Conservation (phyloP, 2,888 invertebrate species). For the Rhaphigaster nebulosa region DNA sequence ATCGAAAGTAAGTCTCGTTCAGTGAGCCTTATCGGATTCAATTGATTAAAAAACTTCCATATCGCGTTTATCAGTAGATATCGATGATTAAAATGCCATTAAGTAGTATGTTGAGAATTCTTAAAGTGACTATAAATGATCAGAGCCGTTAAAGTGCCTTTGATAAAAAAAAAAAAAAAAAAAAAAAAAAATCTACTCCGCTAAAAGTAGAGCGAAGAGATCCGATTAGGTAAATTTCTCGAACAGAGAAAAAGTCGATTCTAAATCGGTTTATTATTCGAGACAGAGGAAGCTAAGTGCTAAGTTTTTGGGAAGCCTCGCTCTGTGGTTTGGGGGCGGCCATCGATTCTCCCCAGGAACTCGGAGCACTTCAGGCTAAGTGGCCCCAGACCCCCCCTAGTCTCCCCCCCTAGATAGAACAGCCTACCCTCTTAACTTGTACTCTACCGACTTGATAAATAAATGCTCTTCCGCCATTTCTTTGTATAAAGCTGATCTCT, state of each 20-base stretch:
- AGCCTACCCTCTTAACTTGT: constrained; percentile 51
- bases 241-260: constrained; percentile 41
- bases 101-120: neutral
- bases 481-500: constrained; percentile 43
- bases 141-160: neutral
- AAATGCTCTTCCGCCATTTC: constrained; percentile 51
- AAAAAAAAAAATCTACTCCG: neutral
- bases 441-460: constrained; percentile 50
- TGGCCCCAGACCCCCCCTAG: constrained; percentile 59
- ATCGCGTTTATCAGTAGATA: too few species aligned
- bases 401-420: neutral
- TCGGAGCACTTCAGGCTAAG: constrained; percentile 62
- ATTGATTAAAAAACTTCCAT: too few species aligned
- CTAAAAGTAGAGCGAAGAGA: constrained; percentile 19
- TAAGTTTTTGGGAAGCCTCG: constrained; percentile 47
- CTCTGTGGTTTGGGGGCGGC: neutral
- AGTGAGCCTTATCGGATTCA: too few species aligned
- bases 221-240: constrained; percentile 45
- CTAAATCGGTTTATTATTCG: constrained; percentile 50
- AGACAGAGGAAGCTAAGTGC: constrained; percentile 29
- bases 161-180: constrained; percentile 29
- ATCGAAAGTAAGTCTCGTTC: too few species aligned
- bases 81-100: neutral
- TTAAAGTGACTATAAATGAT: neutral
- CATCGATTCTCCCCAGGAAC: constrained; percentile 17